These are phyloP conservation scores for Craniophora ligustri DNA, from an alignment of 2,888 invertebrate species.

Conservation along the genomic window DNA sequence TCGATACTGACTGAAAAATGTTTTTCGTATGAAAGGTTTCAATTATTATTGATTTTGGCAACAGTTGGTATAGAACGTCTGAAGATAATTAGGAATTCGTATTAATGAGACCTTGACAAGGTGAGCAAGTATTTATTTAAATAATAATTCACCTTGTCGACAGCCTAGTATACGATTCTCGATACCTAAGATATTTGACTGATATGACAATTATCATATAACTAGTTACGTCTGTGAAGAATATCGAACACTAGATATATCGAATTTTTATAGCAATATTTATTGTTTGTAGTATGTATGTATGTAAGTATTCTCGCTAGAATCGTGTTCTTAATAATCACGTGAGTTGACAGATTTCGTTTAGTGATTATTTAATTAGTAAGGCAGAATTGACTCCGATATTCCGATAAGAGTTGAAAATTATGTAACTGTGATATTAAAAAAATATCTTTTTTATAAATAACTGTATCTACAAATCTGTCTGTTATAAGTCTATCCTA, in stretches of 20 bases:
- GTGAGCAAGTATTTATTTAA: conserved; percentile 20
- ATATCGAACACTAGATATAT: too few species aligned
- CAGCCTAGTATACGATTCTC: too few species aligned
- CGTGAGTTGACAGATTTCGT: background rate
- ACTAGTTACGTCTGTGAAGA: too few species aligned
- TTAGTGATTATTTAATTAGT: background rate
- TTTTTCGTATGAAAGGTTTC: conserved; percentile 34
- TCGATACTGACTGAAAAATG: conserved; percentile 2
- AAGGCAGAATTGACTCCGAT: background rate
- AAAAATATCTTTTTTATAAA: too few species aligned
- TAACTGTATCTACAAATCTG: too few species aligned
- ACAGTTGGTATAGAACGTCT: conserved; percentile 31
- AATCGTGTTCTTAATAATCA: too few species aligned
- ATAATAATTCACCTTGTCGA: background rate
- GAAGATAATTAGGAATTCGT: conserved; percentile 26
- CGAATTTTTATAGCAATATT: too few species aligned
- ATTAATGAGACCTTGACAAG: conserved; percentile 24
- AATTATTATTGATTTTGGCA: conserved; percentile 28
- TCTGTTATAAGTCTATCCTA: too few species aligned
- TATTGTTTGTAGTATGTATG: too few species aligned
- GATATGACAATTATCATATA: too few species aligned
- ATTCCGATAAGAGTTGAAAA: background rate
- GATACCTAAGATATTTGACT: too few species aligned
- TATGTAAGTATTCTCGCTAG: too few species aligned
- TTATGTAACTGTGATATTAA: conserved; percentile 17